Evolutionary conservation across 2,797 vertebrate species (phyloP), one percentile per base, ranked within the genome.

Genomic region (Sebastes taczanowskii): DNA sequence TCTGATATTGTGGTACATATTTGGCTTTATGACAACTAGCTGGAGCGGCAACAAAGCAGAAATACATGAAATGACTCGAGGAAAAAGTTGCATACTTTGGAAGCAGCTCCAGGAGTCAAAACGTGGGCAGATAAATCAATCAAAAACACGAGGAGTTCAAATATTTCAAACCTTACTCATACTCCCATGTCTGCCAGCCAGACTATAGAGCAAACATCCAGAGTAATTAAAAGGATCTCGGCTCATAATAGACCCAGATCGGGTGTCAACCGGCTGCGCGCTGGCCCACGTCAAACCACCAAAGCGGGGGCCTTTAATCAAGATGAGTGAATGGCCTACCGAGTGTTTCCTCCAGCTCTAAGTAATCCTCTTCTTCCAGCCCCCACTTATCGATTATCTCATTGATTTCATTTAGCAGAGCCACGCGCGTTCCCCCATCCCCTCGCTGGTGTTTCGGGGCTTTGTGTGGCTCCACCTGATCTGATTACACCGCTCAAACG

Each of bases 371-470:
- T 86, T 78, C 86, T 79, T 66, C 71, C 83, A 84, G 76, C 85
- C 81, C 81, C 81, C 67, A 42, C 82, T 77, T 90, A 94, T 94
- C 62, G 94, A 95, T 94, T 82, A 80, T 66, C 80, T 90, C 85
- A 91, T 94, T 91, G 91, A 93, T 93, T 91, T 90, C 87, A 93
- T 93, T 94, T 90, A 88, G 88, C 60, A 3, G 35, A 18, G 83
- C 80, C 82, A 79, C 87, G 86, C 55, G 38, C 53, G 7, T 63
- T 23, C 62, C 62, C 62, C 85, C 74, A 81, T 90, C 74, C 83
- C 67, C 35, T 94, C 90, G 89, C 67, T 35, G 78, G 81, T 68
- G 42, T 85, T 84, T 66, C 66, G 71, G 77, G 82, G 14, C 83
- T 66, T 76, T 70, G 66, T 72, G 74, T 71, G 83, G 77, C 77